A percentile compares a stretch with the other conserved stretches of the same genome.
phyloP scores from a whole-genome alignment of 1,140 invertebrate genomes.

The Phortica variegata region DNA sequence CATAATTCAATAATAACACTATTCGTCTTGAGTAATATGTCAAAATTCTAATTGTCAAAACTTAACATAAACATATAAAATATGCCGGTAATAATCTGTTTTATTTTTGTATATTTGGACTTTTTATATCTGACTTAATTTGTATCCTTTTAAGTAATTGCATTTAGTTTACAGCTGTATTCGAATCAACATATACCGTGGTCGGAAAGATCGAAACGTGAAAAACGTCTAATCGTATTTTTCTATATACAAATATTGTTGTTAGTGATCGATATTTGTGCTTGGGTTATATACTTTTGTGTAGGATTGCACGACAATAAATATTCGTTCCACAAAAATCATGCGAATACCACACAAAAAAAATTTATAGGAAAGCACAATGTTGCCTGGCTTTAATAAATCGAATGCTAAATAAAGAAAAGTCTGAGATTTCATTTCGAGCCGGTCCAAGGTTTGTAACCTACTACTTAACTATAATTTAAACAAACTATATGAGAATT shows the following conservation, averaged over 20 bases:
- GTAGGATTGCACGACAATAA: constrained; percentile 10
- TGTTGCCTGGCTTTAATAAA: no score
- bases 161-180: not conserved
- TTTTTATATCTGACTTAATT: no score
- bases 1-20: constrained; percentile 28
- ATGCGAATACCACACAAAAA: no score
- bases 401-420: no score
- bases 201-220: constrained; percentile 9
- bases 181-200: constrained; percentile 9
- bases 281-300: constrained; percentile 9
- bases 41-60: constrained; percentile 5
- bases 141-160: not conserved
- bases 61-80: not conserved
- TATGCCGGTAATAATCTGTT: constrained; percentile 19
- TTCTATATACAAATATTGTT: constrained; percentile 3
- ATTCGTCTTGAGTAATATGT: not conserved
- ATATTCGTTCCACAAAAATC: not conserved
- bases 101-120: no score
- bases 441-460: no score
- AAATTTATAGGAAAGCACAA: no score
- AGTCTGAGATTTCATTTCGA: no score
- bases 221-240: constrained; percentile 10
- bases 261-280: not conserved
- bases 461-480: no score
- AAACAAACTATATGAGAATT: no score